Percentiles rank a stretch among this genome's conserved stretches.
phyloP scores from a whole-genome alignment of 2,113 vertebrate genomes.

The Scatophagus argus region DNA sequence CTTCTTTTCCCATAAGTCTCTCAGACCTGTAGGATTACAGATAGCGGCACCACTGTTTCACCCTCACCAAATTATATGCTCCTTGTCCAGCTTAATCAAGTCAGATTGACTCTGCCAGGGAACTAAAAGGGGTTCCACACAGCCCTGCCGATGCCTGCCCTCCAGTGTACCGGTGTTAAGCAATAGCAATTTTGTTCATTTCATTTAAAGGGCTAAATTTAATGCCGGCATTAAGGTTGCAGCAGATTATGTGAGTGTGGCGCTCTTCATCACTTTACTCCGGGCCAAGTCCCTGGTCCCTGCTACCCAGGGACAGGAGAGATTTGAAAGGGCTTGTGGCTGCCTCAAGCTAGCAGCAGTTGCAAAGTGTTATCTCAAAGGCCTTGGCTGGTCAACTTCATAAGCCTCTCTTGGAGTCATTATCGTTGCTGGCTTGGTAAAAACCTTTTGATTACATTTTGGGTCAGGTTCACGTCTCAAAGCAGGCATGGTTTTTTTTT shows the following conservation, averaged over 20 bases:
- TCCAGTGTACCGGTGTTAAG: slow-evolving; percentile 56
- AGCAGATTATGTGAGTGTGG: slow-evolving; percentile 64
- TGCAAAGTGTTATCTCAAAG: slow-evolving; percentile 73
- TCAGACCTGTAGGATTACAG: slow-evolving; percentile 56
- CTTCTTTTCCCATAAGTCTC: slow-evolving; percentile 43
- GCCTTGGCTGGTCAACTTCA: slow-evolving; percentile 67
- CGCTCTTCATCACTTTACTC: slow-evolving; percentile 44
- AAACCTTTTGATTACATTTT: slow-evolving; percentile 54
- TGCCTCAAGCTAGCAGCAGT: slow-evolving; percentile 50
- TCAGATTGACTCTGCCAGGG: slow-evolving; percentile 35
- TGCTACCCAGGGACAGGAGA: slow-evolving; percentile 53
- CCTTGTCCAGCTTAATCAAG: slow-evolving; percentile 55
- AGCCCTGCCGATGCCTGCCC: slow-evolving; percentile 34
- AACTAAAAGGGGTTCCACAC: slow-evolving; percentile 43
- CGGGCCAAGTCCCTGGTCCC: slow-evolving; percentile 39
- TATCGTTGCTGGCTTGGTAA: slow-evolving; percentile 44
- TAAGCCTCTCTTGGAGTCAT: slow-evolving; percentile 63
- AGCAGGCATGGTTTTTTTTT: not conserved
- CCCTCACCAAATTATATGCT: slow-evolving; percentile 27
- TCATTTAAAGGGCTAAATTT: slow-evolving; percentile 68
- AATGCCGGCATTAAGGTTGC: slow-evolving; percentile 70
- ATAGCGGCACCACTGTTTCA: slow-evolving; percentile 56
- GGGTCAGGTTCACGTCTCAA: slow-evolving; percentile 36
- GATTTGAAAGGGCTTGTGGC: slow-evolving; percentile 63
- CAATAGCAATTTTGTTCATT: slow-evolving; percentile 66